phyloP scores from a whole-genome alignment of 1,140 invertebrate species.

The Brachionus rubens region DNA sequence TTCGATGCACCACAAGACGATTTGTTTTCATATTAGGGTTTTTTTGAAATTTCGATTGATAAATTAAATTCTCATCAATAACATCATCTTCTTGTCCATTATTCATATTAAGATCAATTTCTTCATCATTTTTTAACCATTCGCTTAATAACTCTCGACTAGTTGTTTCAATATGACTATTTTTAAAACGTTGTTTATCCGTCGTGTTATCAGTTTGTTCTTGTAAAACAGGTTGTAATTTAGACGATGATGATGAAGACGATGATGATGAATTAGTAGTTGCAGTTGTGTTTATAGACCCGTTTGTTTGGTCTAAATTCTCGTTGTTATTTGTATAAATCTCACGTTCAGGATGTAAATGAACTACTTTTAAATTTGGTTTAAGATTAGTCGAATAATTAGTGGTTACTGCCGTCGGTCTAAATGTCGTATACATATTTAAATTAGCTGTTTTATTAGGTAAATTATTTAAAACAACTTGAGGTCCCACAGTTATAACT shows the following conservation, averaged over 20 bases:
- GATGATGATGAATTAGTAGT: slow-evolving; percentile 36
- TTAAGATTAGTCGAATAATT: slow-evolving; percentile 21
- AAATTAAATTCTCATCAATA: slow-evolving; percentile 15
- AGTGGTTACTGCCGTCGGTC: slow-evolving; percentile 39
- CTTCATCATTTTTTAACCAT: slow-evolving; percentile 17
- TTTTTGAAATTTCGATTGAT: neutral
- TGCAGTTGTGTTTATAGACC: slow-evolving; percentile 1
- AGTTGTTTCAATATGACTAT: slow-evolving; percentile 35
- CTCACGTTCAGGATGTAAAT: slow-evolving; percentile 36
- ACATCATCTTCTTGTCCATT: neutral
- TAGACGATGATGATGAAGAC: slow-evolving; percentile 25
- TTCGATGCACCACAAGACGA: neutral
- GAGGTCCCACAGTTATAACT: neutral
- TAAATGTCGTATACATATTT: slow-evolving; percentile 35
- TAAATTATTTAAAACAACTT: neutral
- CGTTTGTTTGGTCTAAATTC: slow-evolving; percentile 18
- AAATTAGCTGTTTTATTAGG: slow-evolving; percentile 4
- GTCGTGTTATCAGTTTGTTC: slow-evolving; percentile 15
- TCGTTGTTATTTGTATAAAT: neutral
- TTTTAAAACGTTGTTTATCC: slow-evolving; percentile 17
- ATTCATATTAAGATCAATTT: slow-evolving; percentile 32
- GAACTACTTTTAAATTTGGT: neutral
- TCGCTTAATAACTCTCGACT: slow-evolving; percentile 35
- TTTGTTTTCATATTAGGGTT: neutral
- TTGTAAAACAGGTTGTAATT: neutral